Base-by-base conservation (phyloP, 1,140 invertebrate genomes). In the Drosophila funebris region DNA sequence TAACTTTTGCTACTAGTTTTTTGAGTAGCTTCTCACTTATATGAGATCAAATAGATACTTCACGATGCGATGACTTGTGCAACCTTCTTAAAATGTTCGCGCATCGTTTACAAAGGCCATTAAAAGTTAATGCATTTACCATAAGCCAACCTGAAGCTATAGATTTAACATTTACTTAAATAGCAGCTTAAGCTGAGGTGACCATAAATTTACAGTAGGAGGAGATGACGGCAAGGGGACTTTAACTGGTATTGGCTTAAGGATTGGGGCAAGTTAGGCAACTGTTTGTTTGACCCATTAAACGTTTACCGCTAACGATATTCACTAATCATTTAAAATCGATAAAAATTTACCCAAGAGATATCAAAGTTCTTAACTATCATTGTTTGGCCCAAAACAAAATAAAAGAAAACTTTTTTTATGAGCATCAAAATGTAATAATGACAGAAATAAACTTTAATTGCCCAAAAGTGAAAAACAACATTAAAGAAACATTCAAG, bases 241-340 rank as follows among this genome's bases (percentile, higher is more conserved):
- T 29, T 9, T 4, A 44, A 56, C 16, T 66, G 29, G 16, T 37
- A 44, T 43, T 41, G 60, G 14, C 50, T 56, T 43, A 62, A 62
- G 54, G 37, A 44, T 22, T 66, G 39, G n/a, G 29, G 39, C 13
- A 9, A 66, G 7, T 56, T 56, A 18, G 29, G 39, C 13, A 14
- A 66, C 8, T 56, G 50, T 39, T 74, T 62, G 36, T 52, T 33
- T 78, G 63, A 79, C 64, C 76, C 71, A 78, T 63, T 57, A 72
- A 72, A 67, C 44, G 36, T 75, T 71, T 60, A 78, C 44, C 66
- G 54, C 69, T 76, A 57, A 76, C 64, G 53, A 76, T 68, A 61
- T 63, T 57, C 52, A 53, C 73, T 66, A 76, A 81, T 70, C 63
- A 73, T 81, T 81, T 73, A 53, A 70, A 62, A 48, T 50, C 68